Evolutionary conservation across 2,113 vertebrate genomes (phyloP).

Genomic region (Tor tambroides): DNA sequence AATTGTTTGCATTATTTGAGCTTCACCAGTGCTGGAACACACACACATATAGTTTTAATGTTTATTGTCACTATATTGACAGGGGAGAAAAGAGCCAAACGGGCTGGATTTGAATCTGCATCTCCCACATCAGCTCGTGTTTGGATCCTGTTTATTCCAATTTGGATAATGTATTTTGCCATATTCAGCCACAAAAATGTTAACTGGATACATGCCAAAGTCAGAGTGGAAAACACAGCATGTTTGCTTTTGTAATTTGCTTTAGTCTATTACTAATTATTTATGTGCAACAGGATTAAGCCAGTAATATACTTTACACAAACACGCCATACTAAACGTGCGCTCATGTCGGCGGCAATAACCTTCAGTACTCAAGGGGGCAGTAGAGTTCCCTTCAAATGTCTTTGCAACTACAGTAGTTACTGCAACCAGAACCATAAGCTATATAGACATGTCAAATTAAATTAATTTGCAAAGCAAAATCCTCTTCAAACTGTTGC

Average conservation of each 20-base stretch:
- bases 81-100: not conserved
- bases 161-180: not conserved
- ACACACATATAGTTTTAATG: not conserved
- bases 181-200: not conserved
- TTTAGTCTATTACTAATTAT: constrained; percentile 9
- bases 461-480: not conserved
- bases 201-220: constrained; percentile 7
- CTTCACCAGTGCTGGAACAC: not conserved
- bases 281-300: constrained; percentile 10
- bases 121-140: not conserved
- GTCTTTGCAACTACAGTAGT: not conserved
- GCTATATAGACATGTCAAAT: not conserved
- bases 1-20: constrained; percentile 23
- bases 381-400: not conserved
- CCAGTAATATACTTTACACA: not conserved
- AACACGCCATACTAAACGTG: not conserved
- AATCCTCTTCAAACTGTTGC: not conserved
- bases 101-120: not conserved
- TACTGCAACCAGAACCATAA: not conserved
- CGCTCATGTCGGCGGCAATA: not conserved
- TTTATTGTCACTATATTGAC: not conserved
- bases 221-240: not conserved
- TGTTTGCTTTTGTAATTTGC: constrained; percentile 17
- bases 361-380: not conserved
- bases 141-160: not conserved